These are phyloP conservation scores for Platysternon megacephalum DNA, from an alignment of 2,113 vertebrate species.

Conservation along the genomic window DNA sequence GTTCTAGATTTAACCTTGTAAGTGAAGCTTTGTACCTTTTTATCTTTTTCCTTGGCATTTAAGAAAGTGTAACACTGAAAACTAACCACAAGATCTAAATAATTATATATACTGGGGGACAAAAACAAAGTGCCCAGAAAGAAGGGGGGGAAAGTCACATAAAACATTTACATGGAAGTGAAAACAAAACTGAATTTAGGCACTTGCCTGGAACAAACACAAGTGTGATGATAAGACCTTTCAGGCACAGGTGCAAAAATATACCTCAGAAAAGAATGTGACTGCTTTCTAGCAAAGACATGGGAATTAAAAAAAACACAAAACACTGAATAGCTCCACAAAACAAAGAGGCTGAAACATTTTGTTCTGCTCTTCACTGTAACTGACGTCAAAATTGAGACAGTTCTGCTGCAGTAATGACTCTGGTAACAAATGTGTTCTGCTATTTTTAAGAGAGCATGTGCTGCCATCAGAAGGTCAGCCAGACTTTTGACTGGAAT, in stretches of 20 bases:
- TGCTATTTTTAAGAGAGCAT: fast-evolving
- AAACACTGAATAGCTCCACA: not conserved
- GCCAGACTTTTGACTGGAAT: not conserved
- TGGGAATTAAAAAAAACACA: not conserved
- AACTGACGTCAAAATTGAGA: not conserved
- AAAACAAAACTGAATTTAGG: not conserved
- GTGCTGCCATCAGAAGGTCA: fast-evolving
- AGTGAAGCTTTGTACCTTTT: not conserved
- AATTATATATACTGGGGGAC: not conserved
- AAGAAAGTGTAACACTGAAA: not conserved
- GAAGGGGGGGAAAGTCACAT: not conserved
- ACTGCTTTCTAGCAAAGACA: not conserved
- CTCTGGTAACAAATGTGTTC: not conserved
- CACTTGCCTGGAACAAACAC: not conserved
- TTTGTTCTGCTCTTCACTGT: not conserved
- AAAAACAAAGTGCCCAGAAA: not conserved
- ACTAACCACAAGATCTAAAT: not conserved
- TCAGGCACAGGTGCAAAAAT: not conserved
- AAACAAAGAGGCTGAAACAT: not conserved
- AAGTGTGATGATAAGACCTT: not conserved
- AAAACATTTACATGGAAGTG: not conserved
- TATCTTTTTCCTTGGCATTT: not conserved
- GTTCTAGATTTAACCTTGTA: not conserved
- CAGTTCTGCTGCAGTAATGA: not conserved
- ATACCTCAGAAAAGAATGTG: not conserved